Evolutionary conservation across 2,888 invertebrate species (phyloP).

Genomic region (Lottia gigantea): DNA sequence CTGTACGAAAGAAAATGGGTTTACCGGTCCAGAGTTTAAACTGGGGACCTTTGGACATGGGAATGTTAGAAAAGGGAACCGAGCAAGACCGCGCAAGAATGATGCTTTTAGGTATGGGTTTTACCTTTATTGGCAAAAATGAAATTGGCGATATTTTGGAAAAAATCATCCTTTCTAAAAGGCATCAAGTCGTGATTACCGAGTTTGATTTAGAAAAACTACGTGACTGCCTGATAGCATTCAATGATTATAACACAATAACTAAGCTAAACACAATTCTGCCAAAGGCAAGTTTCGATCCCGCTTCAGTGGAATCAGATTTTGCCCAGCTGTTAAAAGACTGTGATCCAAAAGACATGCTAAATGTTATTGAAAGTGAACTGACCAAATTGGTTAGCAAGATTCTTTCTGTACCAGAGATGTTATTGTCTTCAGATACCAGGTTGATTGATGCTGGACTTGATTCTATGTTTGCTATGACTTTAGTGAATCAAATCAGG

Average conservation of each 20-base stretch:
- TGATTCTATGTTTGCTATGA: constrained; percentile 46
- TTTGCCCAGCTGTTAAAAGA: constrained; percentile 25
- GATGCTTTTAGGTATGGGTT: not conserved
- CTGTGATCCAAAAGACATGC: constrained; percentile 24
- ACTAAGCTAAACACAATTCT: too few species aligned
- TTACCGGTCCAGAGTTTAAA: constrained; percentile 47
- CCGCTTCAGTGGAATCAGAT: too few species aligned
- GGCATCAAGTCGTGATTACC: not conserved
- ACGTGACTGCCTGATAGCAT: not conserved
- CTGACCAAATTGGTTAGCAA: constrained; percentile 26
- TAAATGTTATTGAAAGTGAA: constrained; percentile 28
- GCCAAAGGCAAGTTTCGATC: too few species aligned
- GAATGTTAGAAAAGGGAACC: constrained; percentile 32
- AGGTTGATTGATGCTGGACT: constrained; percentile 35
- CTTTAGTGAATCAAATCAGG: constrained; percentile 31
- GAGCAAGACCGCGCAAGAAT: not conserved
- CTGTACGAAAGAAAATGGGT: constrained; percentile 40
- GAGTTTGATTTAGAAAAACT: not conserved
- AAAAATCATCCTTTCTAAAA: not conserved
- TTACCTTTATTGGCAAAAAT: not conserved
- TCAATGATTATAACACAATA: too few species aligned
- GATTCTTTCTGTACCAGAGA: constrained; percentile 32
- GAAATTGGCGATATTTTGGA: constrained; percentile 17
- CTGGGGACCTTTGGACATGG: constrained; percentile 50
- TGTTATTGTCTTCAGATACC: constrained; percentile 25